A percentile compares a stretch with the other conserved stretches of the same genome.
These are phyloP conservation scores for Netelia melanura DNA, from an alignment of 2,888 invertebrate genomes.

Conservation along the genomic window DNA sequence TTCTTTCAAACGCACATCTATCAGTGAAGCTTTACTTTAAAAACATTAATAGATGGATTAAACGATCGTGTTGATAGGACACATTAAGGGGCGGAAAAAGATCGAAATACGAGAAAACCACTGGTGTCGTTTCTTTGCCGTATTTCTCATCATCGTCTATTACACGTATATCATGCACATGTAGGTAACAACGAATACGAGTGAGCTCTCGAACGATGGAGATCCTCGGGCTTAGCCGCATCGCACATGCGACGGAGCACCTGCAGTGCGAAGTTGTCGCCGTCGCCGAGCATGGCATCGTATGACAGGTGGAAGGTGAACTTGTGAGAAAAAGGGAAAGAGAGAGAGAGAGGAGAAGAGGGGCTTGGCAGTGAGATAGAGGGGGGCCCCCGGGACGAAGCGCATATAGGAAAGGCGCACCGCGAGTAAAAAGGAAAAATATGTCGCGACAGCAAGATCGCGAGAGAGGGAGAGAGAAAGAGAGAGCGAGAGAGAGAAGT, in stretches of 20 bases:
- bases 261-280: slow-evolving; percentile 72
- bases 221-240: slow-evolving; percentile 44
- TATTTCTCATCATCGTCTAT: background rate
- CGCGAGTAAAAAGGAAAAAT: slow-evolving; percentile 59
- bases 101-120: slow-evolving; percentile 27
- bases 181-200: no score
- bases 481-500: slow-evolving; percentile 44
- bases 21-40: background rate
- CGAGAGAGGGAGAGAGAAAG: slow-evolving; percentile 47
- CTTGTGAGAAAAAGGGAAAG: slow-evolving; percentile 63
- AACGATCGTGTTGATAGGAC: slow-evolving; percentile 5
- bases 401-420: slow-evolving; percentile 70
- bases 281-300: slow-evolving; percentile 75
- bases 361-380: background rate
- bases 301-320: slow-evolving; percentile 82
- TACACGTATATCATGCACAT: background rate
- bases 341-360: slow-evolving; percentile 67
- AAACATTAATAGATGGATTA: background rate
- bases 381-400: slow-evolving; percentile 79
- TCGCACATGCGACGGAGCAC: slow-evolving; percentile 72
- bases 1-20: background rate
- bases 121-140: slow-evolving; percentile 34
- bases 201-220: slow-evolving; percentile 39
- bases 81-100: background rate
- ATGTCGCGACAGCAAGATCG: slow-evolving; percentile 22